Evolutionary conservation across 2,888 invertebrate genomes (phyloP).

Genomic region (Leptinotarsa haldemani): DNA sequence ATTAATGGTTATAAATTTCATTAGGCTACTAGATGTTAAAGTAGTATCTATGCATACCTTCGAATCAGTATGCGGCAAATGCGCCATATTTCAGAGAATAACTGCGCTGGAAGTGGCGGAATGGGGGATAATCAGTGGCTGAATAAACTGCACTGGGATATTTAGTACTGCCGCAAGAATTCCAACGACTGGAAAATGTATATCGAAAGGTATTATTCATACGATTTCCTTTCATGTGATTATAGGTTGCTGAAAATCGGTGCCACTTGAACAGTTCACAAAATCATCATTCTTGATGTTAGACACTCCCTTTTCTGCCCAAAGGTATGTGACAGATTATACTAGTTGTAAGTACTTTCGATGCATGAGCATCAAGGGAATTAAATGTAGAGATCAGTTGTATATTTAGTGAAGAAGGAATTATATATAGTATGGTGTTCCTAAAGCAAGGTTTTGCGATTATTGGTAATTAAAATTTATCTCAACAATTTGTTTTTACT

Average conservation of each 20-base stretch:
- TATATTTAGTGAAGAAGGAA: too few species aligned
- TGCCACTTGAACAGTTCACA: neutral
- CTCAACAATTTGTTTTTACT: too few species aligned
- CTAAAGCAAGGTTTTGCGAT: too few species aligned
- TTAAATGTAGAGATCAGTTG: too few species aligned
- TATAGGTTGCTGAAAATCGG: neutral
- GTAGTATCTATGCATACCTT: slow-evolving; percentile 42
- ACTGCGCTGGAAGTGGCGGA: slow-evolving; percentile 27
- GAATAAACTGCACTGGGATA: slow-evolving; percentile 21
- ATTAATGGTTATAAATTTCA: slow-evolving; percentile 41
- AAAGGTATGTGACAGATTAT: too few species aligned
- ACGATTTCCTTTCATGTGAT: neutral
- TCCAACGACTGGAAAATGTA: slow-evolving; percentile 1
- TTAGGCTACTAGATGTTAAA: slow-evolving; percentile 40
- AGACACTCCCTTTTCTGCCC: too few species aligned
- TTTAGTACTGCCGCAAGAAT: slow-evolving; percentile 13
- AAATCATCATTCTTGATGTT: too few species aligned
- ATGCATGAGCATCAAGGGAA: too few species aligned
- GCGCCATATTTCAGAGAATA: slow-evolving; percentile 38
- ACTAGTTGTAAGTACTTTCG: too few species aligned
- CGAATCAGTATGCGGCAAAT: slow-evolving; percentile 41
- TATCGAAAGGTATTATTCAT: neutral
- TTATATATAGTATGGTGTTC: too few species aligned
- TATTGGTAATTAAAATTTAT: too few species aligned
- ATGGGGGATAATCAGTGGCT: slow-evolving; percentile 17